Evolutionary conservation across 2,888 invertebrate species (phyloP).

Genomic region (Drosophila austrosaltans): DNA sequence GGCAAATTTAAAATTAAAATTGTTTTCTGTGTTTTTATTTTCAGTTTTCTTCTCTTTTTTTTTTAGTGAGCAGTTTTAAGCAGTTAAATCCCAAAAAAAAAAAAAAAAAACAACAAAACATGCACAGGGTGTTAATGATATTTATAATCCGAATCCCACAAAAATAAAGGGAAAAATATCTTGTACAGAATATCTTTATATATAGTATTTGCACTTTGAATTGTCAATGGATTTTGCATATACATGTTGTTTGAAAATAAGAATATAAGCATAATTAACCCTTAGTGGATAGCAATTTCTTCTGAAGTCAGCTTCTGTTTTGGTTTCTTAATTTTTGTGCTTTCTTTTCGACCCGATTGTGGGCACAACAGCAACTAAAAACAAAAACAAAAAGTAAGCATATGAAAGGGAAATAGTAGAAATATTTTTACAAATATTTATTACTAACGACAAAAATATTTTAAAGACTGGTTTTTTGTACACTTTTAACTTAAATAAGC

Average conservation of each 20-base stretch:
- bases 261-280: constrained; percentile 3
- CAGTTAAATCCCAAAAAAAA: neutral
- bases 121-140: constrained; percentile 7
- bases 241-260: neutral
- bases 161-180: neutral
- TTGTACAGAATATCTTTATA: constrained; percentile 5
- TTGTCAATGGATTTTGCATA: constrained; percentile 9
- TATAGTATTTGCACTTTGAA: constrained; percentile 16
- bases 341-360: neutral
- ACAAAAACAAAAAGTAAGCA: constrained; percentile 5
- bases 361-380: constrained; percentile 4
- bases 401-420: constrained; percentile 13
- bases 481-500: constrained; percentile 76
- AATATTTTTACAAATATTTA: constrained; percentile 24
- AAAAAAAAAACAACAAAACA: constrained; percentile 2
- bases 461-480: constrained; percentile 83
- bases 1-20: constrained; percentile 21
- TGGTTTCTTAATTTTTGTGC: neutral
- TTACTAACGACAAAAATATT: constrained; percentile 65
- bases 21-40: constrained; percentile 28
- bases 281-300: constrained; percentile 3
- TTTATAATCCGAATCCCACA: neutral
- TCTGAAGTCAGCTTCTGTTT: neutral
- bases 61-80: neutral
- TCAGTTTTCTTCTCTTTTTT: neutral